Percentiles rank a stretch among this genome's conserved stretches.
phyloP scores from a whole-genome alignment of 1,140 invertebrate species.

The Trichonephila inaurata region DNA sequence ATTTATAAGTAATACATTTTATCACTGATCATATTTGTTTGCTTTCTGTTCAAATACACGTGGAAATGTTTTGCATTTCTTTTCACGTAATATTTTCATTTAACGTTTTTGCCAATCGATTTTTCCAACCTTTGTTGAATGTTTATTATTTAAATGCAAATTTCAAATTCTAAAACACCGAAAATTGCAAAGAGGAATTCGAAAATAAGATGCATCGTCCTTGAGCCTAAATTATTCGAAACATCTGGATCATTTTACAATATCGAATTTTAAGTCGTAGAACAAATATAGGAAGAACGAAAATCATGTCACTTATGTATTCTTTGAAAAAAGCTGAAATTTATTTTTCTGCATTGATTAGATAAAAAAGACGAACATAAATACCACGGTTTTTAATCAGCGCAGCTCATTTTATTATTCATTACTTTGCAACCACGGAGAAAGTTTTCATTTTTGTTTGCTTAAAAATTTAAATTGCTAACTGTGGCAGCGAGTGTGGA shows the following conservation, averaged over 20 bases:
- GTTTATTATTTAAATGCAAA: conserved; percentile 44
- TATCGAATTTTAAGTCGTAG: background rate
- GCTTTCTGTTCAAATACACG: too few species aligned
- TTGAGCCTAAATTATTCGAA: conserved; percentile 20
- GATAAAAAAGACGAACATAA: background rate
- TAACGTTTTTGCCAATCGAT: too few species aligned
- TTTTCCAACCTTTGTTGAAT: conserved; percentile 5
- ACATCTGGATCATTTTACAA: conserved; percentile 41
- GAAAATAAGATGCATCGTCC: conserved; percentile 25
- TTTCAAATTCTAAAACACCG: background rate
- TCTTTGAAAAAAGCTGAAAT: conserved; percentile 5
- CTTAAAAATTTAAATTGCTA: conserved; percentile 38
- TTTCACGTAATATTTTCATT: too few species aligned
- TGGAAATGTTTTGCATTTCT: too few species aligned
- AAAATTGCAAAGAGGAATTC: background rate
- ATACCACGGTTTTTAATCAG: conserved; percentile 16
- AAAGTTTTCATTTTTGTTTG: conserved; percentile 48
- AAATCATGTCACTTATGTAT: conserved; percentile 34
- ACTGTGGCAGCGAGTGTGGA: conserved; percentile 1
- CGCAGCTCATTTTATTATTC: conserved; percentile 34
- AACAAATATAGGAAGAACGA: background rate
- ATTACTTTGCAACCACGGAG: conserved; percentile 13
- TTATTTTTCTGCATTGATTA: conserved; percentile 32
- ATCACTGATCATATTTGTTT: too few species aligned
- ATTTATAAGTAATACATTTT: too few species aligned